Evolutionary conservation across 2,888 invertebrate species (phyloP), one percentile per base, ranked within the genome.

Genomic region (Drosophila seclusa): DNA sequence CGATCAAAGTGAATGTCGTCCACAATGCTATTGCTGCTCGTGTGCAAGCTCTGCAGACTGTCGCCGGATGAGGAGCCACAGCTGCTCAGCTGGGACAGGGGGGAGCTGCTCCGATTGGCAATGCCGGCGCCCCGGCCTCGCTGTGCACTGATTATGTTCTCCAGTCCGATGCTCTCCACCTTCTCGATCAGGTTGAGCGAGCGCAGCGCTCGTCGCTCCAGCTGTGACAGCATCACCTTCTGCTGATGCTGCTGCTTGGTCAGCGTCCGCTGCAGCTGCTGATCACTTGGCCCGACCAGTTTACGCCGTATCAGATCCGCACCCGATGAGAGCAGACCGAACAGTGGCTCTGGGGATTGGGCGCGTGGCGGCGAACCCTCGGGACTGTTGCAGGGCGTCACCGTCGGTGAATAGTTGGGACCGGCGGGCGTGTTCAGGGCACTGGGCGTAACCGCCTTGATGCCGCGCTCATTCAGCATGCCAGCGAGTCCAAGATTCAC

Each of bases 351-450:
- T 71, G 93, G 93, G 4, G 93, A 92, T 53, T 91, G 82, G n/a
- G 90, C 90, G 24, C 94, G 94, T 21, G 95, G 94, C 11, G 96
- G 96, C 1, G 96, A 95, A 18, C 94, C 94, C 54, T 92, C 92
- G 61, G 97, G 97, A 90, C 97, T 97, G 92, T 98, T 98, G 90
- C 97, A 96, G 2, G 98, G 98, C 8, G 98, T 98, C 10, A 97
- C 97, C 0, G 97, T 97, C 5, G 97, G 97, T 10, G 96, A 95
- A 92, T 95, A 97, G 76, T 94, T 94, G 3, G 94, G 94, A 34
- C 95, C 95, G 50, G 94, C 94, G 10, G 96, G 96, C 6, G 96
- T 95, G 78, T 95, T 94, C 1, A 95, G 92, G 49, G 95, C 95
- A 52, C 95, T 95, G 7, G 96, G 95, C n/a, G 96, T 96, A 1